These are phyloP conservation scores for Osmoderma eremita DNA, from an alignment of 2,888 invertebrate genomes.

Conservation along the genomic window DNA sequence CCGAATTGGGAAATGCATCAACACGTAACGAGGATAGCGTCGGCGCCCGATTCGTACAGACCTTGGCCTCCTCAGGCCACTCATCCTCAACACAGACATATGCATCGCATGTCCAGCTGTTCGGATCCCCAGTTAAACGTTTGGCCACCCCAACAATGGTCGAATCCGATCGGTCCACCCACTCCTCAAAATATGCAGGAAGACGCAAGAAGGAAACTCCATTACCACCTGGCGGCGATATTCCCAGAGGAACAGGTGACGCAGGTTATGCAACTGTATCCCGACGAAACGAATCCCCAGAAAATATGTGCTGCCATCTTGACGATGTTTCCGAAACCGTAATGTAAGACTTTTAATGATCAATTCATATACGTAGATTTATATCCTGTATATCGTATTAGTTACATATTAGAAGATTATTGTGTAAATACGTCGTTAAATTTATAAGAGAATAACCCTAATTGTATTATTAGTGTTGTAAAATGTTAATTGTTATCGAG, in stretches of 20 bases:
- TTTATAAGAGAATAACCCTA: no score
- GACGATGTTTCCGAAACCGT: slow-evolving; percentile 71
- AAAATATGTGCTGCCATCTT: slow-evolving; percentile 88
- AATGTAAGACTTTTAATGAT: slow-evolving; percentile 15
- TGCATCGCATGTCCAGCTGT: slow-evolving; percentile 65
- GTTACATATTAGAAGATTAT: background rate
- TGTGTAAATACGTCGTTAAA: background rate
- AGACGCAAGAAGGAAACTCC: slow-evolving; percentile 80
- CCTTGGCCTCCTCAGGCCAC: slow-evolving; percentile 65
- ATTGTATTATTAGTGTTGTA: no score
- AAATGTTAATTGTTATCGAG: no score
- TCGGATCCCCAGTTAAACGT: slow-evolving; percentile 75
- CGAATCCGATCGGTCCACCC: slow-evolving; percentile 58
- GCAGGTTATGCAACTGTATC: slow-evolving; percentile 86
- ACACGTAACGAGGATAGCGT: slow-evolving; percentile 77
- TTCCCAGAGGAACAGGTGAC: slow-evolving; percentile 93
- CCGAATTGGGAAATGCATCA: slow-evolving; percentile 64
- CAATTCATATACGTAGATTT: slow-evolving; percentile 4
- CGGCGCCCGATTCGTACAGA: slow-evolving; percentile 74
- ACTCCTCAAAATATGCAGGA: slow-evolving; percentile 63
- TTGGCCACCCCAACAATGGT: slow-evolving; percentile 60
- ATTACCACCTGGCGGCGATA: slow-evolving; percentile 89
- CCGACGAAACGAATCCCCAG: slow-evolving; percentile 90
- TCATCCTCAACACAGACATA: slow-evolving; percentile 57
- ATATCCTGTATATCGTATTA: background rate